Base-by-base conservation (phyloP, 2,888 invertebrate species). In the Rugalucina vietnamica region DNA sequence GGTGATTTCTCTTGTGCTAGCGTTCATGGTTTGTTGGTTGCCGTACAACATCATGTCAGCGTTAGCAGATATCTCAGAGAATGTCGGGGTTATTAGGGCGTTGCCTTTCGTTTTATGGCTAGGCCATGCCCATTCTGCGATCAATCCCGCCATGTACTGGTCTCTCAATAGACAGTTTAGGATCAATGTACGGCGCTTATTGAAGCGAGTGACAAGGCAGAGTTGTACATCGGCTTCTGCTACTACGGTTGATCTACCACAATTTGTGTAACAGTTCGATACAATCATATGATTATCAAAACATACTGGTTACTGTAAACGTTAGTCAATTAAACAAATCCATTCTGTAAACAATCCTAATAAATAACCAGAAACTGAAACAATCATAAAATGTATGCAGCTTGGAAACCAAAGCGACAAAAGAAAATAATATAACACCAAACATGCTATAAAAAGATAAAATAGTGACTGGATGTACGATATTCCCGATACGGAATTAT, bases 131-230 rank as follows among this genome's bases (percentile, higher is more conserved):
- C 97, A 97, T 94, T 97, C 97, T 57, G 97, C 97, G 39, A 95
- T 97, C 74, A 97, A 97, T 93, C 97, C 97, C 18, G 96, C 97
- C 21, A 96, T 97, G 76, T 97, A 97, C 93, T 97, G 97, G 97
- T 96, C 96, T 87, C 95, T 97, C 91, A 97, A 97, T 95, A 90
- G 91, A 60, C 89, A 90, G 27, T 93, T 94, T 77, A 88, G 93
- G 0, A 84, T 90, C n/a, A 83, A 88, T 34, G 85, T 92, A 0
- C 81, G 85, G n/a, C 77, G 85, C 32, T 72, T 92, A 50, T 73
- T 90, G 73, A 85, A 86, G 21, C 79, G 77, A n/a, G 87, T 87
- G 0, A 84, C 76, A 49, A 81, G 84, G 2, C 82, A 81, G 21
- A 82, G 84, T 0, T 87, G 87, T 69, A 76, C 86, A 3, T 84